Conservation (phyloP, 2,888 invertebrate genomes). For the Seira sanloemensis region DNA sequence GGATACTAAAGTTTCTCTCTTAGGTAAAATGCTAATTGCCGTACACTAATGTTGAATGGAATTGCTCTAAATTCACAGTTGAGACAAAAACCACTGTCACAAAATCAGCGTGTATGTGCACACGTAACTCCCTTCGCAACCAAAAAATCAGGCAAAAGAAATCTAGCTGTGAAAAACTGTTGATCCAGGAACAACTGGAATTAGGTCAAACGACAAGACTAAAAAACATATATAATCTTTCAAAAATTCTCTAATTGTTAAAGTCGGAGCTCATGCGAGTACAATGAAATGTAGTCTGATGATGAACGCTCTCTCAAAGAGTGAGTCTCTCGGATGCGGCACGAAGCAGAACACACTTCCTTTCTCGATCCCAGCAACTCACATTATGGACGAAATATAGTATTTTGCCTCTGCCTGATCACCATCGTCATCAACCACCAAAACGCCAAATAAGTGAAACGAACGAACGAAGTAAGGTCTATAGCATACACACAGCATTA, state of each 20-base stretch:
- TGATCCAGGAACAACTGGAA: constrained; percentile 35
- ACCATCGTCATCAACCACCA: constrained; percentile 32
- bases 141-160: too few relatives aligned
- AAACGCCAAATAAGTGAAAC: constrained; percentile 34
- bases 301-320: constrained; percentile 53
- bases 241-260: constrained; percentile 5
- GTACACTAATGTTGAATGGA: too few relatives aligned
- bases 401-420: constrained; percentile 2
- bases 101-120: too few relatives aligned
- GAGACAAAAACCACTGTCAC: too few relatives aligned
- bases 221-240: constrained; percentile 15
- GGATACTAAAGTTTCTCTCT: too few relatives aligned
- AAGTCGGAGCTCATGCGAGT: constrained; percentile 25
- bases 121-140: too few relatives aligned
- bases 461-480: background rate
- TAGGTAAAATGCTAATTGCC: too few relatives aligned
- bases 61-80: too few relatives aligned
- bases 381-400: constrained; percentile 5
- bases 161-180: too few relatives aligned
- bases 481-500: background rate
- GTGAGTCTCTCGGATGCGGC: constrained; percentile 51
- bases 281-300: constrained; percentile 32
- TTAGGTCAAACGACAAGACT: constrained; percentile 58
- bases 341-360: constrained; percentile 54
- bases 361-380: constrained; percentile 42